Evolutionary conservation across 2,888 invertebrate genomes (phyloP), one percentile per base, ranked within the genome.

Genomic region (Protonemura montana): DNA sequence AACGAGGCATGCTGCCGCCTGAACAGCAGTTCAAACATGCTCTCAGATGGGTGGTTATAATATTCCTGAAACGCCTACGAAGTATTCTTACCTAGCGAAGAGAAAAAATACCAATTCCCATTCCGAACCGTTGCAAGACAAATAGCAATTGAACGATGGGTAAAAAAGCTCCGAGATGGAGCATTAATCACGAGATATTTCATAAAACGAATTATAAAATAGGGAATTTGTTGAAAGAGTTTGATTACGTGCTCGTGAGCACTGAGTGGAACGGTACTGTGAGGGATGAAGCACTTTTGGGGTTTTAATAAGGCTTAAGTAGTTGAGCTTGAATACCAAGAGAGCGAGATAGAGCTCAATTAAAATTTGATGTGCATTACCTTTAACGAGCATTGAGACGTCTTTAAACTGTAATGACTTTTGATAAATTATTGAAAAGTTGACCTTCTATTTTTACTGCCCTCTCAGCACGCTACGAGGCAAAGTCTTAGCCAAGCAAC

Each of bases 301-400:
- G 59, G 59, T 59, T 59, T 59, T 59, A 59, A 59, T 59, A 59
- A 59, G 59, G 59, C 59, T 59, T 59, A 59, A 59, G 59, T 59
- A 59, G 59, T 59, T 59, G 59, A 59, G 59, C 59, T 59, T 59
- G 59, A 59, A 59, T 59, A 21, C 59, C 59, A 59, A 59, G 59
- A 21, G 59, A 59, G 59, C 7, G 59, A 59, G 59, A 35, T 35
- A 35, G 3, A 59, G 59, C 59, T 59, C 59, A 59, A 59, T 59
- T 59, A 59, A 59, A 59, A 59, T 59, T 59, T 59, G 59, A 59
- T 59, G 59, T 7, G 59, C 59, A 59, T 59, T 59, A 59, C 59
- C 59, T 59, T 59, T 59, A 59, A 59, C 59, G 59, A 59, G 59
- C 59, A 59, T 59, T 21, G 59, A 59, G 59, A 59, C 59, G 59